Evolutionary conservation across 2,888 invertebrate genomes (phyloP).

Genomic region (Podabrus alpinus): DNA sequence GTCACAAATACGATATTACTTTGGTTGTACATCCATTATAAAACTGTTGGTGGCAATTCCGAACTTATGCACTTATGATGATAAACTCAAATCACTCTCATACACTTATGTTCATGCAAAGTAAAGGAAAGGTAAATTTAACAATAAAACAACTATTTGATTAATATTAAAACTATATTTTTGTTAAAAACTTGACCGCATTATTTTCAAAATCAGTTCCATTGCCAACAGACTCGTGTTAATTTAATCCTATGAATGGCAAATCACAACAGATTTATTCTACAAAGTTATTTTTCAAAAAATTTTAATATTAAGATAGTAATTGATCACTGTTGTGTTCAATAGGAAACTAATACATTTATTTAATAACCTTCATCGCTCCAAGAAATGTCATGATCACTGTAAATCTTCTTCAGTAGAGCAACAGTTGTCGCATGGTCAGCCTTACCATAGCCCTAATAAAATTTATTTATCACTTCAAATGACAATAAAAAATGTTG

Average conservation of each 20-base stretch:
- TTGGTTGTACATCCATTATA: no score
- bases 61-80: no score
- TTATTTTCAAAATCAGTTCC: background rate
- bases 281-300: background rate
- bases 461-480: slow-evolving; percentile 32
- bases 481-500: background rate
- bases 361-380: slow-evolving; percentile 83
- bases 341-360: background rate
- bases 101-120: no score
- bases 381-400: slow-evolving; percentile 76
- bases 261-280: background rate
- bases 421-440: slow-evolving; percentile 81
- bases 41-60: no score
- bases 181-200: background rate
- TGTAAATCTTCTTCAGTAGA: slow-evolving; percentile 73
- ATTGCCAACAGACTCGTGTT: background rate
- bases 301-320: background rate
- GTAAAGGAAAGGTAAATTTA: no score
- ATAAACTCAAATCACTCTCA: no score
- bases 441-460: slow-evolving; percentile 85
- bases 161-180: background rate
- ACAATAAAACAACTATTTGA: background rate
- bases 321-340: background rate
- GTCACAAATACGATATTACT: no score
- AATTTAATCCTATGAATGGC: background rate